A percentile compares a stretch with the other conserved stretches of the same genome.
These are phyloP conservation scores for Samia ricini DNA, from an alignment of 1,140 invertebrate species.

Conservation along the genomic window DNA sequence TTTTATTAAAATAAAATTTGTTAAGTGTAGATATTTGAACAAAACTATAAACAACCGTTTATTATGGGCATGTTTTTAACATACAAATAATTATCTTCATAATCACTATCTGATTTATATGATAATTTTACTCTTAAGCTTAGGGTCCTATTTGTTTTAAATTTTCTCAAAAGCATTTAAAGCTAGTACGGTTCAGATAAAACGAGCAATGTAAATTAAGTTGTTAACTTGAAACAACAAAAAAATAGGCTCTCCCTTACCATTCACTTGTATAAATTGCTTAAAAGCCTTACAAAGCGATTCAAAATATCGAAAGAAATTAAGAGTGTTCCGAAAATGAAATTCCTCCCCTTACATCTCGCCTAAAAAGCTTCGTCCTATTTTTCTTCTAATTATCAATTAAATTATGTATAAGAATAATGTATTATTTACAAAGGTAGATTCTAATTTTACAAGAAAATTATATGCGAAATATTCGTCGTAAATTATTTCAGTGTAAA, in stretches of 20 bases:
- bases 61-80: too few species aligned
- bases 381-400: constrained; percentile 6
- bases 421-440: constrained; percentile 2
- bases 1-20: too few species aligned
- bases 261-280: neutral
- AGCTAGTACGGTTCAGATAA: neutral
- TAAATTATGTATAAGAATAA: constrained; percentile 12
- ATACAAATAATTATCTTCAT: too few species aligned
- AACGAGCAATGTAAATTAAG: neutral
- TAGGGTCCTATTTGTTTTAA: neutral
- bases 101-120: too few species aligned
- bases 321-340: neutral
- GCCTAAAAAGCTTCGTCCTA: neutral
- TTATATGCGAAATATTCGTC: constrained; percentile 2
- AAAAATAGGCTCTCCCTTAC: neutral
- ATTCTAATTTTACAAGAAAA: neutral
- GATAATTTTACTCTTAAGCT: too few species aligned
- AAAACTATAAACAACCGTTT: too few species aligned
- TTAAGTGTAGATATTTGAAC: too few species aligned
- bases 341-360: neutral
- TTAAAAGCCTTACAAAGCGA: neutral
- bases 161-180: neutral
- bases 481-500: constrained; percentile 4
- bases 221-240: neutral
- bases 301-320: neutral